phyloP scores from a whole-genome alignment of 2,888 invertebrate species.

The Chrysolina americana region DNA sequence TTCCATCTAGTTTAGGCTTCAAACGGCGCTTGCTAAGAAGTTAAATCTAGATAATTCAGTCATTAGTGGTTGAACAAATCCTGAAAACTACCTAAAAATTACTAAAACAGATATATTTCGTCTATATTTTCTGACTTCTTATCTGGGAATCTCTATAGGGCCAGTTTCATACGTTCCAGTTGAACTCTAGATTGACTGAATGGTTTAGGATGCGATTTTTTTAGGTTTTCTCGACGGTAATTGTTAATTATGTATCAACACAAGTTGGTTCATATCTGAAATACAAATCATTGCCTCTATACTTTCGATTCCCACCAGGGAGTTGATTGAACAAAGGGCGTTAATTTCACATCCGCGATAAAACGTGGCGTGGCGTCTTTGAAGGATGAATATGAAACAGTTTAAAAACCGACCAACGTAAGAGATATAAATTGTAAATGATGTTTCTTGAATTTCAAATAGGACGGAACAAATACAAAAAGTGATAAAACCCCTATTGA shows the following conservation, averaged over 20 bases:
- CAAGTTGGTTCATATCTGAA: background rate
- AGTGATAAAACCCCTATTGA: conserved; percentile 63
- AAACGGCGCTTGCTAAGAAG: too few species aligned
- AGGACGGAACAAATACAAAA: conserved; percentile 56
- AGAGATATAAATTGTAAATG: conserved; percentile 54
- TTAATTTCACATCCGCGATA: conserved; percentile 10
- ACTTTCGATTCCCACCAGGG: background rate
- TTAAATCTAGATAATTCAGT: too few species aligned
- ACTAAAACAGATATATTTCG: too few species aligned
- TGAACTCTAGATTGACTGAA: too few species aligned
- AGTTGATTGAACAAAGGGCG: conserved; percentile 17
- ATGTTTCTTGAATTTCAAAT: conserved; percentile 54
- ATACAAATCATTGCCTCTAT: conserved; percentile 11
- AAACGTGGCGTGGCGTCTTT: conserved; percentile 7
- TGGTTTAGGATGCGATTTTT: too few species aligned
- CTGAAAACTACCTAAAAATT: too few species aligned
- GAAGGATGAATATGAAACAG: conserved; percentile 34
- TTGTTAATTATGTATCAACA: background rate
- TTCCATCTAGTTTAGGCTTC: too few species aligned
- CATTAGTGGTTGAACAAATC: too few species aligned
- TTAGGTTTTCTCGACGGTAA: too few species aligned
- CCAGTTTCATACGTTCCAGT: too few species aligned
- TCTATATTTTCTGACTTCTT: too few species aligned
- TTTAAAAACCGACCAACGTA: conserved; percentile 50
- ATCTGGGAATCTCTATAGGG: too few species aligned